Base-by-base conservation (phyloP, 1,140 invertebrate genomes). In the Globodera ellingtonae region DNA sequence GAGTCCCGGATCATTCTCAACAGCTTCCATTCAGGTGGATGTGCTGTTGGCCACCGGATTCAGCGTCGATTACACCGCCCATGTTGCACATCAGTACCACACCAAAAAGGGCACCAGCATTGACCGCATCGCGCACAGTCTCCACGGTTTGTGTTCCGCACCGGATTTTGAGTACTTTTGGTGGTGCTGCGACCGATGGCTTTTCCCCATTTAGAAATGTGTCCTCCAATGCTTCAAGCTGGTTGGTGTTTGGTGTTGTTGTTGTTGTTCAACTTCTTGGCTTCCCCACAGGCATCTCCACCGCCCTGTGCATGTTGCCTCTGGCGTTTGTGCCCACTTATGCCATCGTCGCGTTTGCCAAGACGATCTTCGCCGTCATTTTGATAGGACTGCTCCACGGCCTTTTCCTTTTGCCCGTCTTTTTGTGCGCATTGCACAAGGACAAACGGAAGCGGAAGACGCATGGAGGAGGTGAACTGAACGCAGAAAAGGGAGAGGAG, bases 281-380 rank as follows among this genome's bases (percentile, higher is more conserved):
- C 35, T 75, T 76, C 59, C 66, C 50, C 50, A 13, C 50, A 77
- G 75, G 75, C 21, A 77, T 77, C 67, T 77, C 75, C n/a, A 77
- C 75, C 10, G 79, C 87, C 21, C 75, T 88, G 0, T 88, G 86
- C 67, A 88, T 88, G 87, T 74, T 88, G 24, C 87, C 87, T 0
- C 71, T 88, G 46, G 81, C 89, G 18, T 86, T 88, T 72, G 82
- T 88, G 7, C 81, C 83, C 44, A 89, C 87, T 10, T 89, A 89
- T 81, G 87, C 87, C 8, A 89, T 89, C 56, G 85, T 89, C 10
- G 87, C 87, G 6, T 89, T 89, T 72, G 87, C 87, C 5, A 89
- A 89, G 56, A 85, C 86, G 5, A 84, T 87, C 24, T 87, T 88
- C 73, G 82, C 35, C 44, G 85, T 86, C 44, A 82, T 87, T 47